Conservation (phyloP, 2,113 vertebrate species). For the Amblyopsis rosae region DNA sequence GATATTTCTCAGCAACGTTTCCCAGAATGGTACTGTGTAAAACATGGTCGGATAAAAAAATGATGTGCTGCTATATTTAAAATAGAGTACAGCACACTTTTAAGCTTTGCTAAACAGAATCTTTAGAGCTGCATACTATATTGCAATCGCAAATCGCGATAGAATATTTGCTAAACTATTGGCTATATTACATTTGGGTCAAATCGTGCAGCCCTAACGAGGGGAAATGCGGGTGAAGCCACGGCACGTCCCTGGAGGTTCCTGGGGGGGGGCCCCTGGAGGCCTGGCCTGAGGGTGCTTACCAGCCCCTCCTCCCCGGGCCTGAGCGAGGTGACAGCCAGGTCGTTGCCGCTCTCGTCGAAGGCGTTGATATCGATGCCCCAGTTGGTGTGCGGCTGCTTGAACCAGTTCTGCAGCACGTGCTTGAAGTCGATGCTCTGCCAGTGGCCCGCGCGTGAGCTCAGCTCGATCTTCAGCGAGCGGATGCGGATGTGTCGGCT, state of each 20-base stretch:
- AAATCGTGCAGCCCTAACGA: too few species aligned
- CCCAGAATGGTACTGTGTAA: too few species aligned
- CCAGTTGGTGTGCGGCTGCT: conserved; percentile 98
- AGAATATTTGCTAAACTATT: too few species aligned
- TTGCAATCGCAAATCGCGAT: too few species aligned
- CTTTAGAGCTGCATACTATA: too few species aligned
- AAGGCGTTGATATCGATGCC: conserved; percentile 98
- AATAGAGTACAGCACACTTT: too few species aligned
- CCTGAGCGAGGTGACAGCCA: conserved; percentile 93
- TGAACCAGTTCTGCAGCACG: conserved; percentile 98
- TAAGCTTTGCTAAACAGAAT: too few species aligned
- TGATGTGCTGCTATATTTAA: too few species aligned
- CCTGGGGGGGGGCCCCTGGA: conserved; percentile 9
- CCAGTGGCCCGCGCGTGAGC: conserved; percentile 92
- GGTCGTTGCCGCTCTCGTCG: conserved; percentile 93
- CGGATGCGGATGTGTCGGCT: conserved; percentile 95
- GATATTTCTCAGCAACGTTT: too few species aligned
- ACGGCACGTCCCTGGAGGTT: neutral
- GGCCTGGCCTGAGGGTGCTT: conserved; percentile 80
- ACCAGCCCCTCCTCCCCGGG: conserved; percentile 97
- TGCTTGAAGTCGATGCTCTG: conserved; percentile 99
- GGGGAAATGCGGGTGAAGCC: too few species aligned
- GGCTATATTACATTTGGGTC: too few species aligned
- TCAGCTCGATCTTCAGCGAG: conserved; percentile 95
- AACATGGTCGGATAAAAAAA: too few species aligned